phyloP scores from a whole-genome alignment of 2,797 vertebrate species.

The Fratercula arctica region DNA sequence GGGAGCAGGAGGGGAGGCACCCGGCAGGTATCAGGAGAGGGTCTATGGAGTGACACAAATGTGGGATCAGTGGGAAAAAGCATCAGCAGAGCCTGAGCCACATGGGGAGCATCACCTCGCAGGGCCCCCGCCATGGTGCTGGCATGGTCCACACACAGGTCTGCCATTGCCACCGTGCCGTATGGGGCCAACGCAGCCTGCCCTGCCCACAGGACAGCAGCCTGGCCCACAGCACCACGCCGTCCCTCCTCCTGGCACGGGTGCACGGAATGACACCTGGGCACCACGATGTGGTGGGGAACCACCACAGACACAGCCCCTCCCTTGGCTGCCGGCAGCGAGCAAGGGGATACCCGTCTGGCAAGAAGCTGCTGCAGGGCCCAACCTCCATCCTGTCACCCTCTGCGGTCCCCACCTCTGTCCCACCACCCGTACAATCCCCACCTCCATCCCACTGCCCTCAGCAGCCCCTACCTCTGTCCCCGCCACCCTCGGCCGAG shows the following conservation, averaged over 20 bases:
- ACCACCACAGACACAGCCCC: accelerated
- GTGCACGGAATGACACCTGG: not conserved
- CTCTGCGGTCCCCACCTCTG: not conserved
- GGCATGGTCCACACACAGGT: not conserved
- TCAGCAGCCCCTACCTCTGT: accelerated
- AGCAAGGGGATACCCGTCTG: not conserved
- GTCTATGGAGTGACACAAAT: not conserved
- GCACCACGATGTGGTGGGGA: accelerated
- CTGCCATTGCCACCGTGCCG: accelerated
- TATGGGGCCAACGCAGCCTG: not conserved
- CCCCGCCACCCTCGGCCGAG: accelerated
- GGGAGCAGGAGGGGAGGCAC: not conserved
- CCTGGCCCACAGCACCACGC: not conserved
- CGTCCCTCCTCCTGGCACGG: not conserved
- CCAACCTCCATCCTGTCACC: not conserved
- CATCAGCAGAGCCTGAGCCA: not conserved
- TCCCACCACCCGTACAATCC: not conserved
- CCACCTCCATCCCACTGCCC: not conserved
- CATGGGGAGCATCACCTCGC: accelerated
- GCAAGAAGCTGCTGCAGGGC: not conserved
- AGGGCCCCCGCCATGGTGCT: accelerated
- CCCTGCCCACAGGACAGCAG: accelerated
- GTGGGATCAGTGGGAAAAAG: not conserved
- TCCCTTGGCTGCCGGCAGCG: not conserved
- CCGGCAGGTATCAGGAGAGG: not conserved